Base-by-base conservation (phyloP, 2,113 vertebrate species). In the Clinocottus analis region DNA sequence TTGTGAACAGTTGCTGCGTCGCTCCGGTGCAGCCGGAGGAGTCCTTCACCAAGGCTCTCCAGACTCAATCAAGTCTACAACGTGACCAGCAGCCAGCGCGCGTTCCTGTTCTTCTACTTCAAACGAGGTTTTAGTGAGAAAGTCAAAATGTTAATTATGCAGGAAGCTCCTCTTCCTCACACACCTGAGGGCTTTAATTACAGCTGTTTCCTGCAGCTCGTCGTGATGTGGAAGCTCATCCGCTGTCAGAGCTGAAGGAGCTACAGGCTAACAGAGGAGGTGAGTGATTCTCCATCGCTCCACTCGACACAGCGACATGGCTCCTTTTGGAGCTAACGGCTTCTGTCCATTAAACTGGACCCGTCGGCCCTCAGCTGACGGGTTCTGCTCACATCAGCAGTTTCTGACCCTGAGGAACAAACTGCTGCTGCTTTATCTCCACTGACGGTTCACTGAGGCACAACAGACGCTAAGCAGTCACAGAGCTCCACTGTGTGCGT, bases 101-200 rank as follows among this genome's bases (percentile, higher is more conserved):
- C 31, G 39, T 47, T 79, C 49, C 69, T 66, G 43, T 51, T 66
- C 19, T 21, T 75, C 56, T 16, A 62, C 77, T 74, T 86, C 73
- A 78, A 80, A 89, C 41, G 3, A 13, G 35, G 37, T 81, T 11
- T 41, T 9, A 35, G 39, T 1, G 5, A 62, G 70, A 56, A 49
- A 62, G 27, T 78, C 60, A 79, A 76, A 80, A 35, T 47, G 45
- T 84, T 64, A 69, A 66, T 3, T 27, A 63, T 39, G 65, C 72
- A 81, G 56, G 37, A 60, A 75, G 21, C 65, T 60, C 55, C 23
- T 53, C 33, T 64, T 60, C 49, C 65, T 71, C 51, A 51, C 85
- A 76, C 61, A 74, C 85, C 78, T n/a, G 67, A 63, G 66, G 21
- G 4, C 63, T 84, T 84, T 67, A 82, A 79, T 82, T 56, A 85